A percentile compares a stretch with the other conserved stretches of the same genome.
Evolutionary conservation across 2,797 vertebrate species (phyloP).

Genomic region (Gallinago nigripennis): DNA sequence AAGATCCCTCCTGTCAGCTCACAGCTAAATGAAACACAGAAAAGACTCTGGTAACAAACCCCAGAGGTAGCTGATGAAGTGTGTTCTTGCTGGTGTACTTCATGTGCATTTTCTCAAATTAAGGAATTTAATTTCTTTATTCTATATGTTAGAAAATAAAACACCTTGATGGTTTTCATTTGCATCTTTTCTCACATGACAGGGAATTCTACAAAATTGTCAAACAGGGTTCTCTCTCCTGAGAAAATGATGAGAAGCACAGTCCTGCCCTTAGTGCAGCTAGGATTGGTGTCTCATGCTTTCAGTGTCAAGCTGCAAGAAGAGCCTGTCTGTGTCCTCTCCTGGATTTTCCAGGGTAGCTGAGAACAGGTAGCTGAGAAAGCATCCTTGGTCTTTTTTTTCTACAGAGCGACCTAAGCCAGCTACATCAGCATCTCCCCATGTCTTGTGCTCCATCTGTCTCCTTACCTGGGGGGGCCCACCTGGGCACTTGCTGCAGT

Average conservation of each 20-base stretch:
- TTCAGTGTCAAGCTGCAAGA: neutral
- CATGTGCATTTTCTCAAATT: neutral
- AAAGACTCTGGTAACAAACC: neutral
- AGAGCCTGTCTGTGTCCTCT: neutral
- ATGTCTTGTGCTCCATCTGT: neutral
- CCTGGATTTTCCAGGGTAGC: neutral
- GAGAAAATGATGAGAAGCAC: neutral
- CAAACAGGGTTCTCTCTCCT: neutral
- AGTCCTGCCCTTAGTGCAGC: neutral
- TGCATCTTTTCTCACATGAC: neutral
- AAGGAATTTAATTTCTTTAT: neutral
- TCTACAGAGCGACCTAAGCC: neutral
- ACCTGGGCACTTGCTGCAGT: neutral
- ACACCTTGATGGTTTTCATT: neutral
- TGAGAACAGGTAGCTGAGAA: neutral
- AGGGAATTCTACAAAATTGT: neutral
- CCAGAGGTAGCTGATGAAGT: neutral
- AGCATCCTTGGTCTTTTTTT: neutral
- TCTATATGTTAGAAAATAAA: neutral
- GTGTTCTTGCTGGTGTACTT: neutral
- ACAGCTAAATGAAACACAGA: neutral
- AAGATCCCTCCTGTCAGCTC: neutral
- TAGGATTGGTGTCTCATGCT: neutral
- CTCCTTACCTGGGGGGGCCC: fast-evolving
- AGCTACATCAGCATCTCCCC: neutral